Percentiles rank a stretch among this genome's conserved stretches.
Evolutionary conservation across 1,140 invertebrate species (phyloP).

Genomic region (Panagrolaimus sp.): DNA sequence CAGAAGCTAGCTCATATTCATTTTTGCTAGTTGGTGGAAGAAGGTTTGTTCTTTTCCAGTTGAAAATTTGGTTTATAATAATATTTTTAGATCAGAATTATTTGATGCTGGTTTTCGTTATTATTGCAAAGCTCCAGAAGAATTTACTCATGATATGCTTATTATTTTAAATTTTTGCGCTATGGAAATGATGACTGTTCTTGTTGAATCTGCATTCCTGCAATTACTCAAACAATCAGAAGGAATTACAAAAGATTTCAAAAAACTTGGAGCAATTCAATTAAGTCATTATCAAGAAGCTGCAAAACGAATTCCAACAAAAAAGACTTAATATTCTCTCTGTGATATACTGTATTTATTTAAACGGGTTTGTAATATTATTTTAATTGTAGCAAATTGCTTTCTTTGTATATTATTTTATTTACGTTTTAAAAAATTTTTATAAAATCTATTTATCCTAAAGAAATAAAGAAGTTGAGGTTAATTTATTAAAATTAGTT

Average conservation of each 20-base stretch:
- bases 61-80: neutral
- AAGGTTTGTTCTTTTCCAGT: neutral
- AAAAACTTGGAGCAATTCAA: neutral
- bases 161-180: neutral
- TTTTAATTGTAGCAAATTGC: no score
- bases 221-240: neutral
- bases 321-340: no score
- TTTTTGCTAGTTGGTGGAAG: neutral
- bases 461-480: no score
- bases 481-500: no score
- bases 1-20: neutral
- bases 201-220: neutral
- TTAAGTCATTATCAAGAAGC: slow-evolving; percentile 1
- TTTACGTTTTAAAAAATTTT: no score
- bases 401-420: no score
- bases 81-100: neutral
- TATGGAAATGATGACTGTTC: neutral
- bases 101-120: slow-evolving; percentile 2
- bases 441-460: no score
- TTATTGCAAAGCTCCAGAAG: neutral
- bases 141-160: neutral
- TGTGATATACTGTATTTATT: no score
- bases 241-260: neutral
- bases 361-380: no score
- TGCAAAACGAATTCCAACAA: neutral